These are phyloP conservation scores for Pocillopora grandis DNA, from an alignment of 92 coral and sea anemone species.

Conservation along the genomic window DNA sequence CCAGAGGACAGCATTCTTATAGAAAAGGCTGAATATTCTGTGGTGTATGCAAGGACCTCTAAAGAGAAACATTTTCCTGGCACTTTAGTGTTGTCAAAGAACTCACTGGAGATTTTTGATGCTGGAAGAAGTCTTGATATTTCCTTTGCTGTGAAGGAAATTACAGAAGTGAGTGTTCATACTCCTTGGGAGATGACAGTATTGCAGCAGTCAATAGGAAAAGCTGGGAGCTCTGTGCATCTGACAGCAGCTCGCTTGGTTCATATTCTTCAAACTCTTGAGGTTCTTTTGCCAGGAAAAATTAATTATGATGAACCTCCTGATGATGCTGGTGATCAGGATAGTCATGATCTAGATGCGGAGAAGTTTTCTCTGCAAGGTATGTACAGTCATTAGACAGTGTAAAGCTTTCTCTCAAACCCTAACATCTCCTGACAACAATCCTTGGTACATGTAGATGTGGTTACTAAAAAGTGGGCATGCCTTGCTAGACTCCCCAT, in stretches of 20 bases:
- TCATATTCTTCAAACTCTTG: conserved; percentile 70
- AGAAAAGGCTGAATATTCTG: conserved; percentile 72
- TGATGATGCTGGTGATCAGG: conserved; percentile 20
- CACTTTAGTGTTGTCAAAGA: conserved; percentile 59
- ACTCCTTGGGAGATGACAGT: conserved; percentile 92
- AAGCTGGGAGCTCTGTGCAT: conserved; percentile 72
- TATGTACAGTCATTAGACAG: neutral
- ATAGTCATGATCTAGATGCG: conserved; percentile 37
- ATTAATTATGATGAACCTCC: conserved; percentile 82
- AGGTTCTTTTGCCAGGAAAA: conserved; percentile 71
- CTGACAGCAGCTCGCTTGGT: conserved; percentile 83
- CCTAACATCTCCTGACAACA: too few relatives aligned
- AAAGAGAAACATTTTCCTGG: conserved; percentile 81
- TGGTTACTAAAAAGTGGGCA: too few relatives aligned
- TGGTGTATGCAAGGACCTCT: conserved; percentile 66
- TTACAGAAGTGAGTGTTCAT: conserved; percentile 78
- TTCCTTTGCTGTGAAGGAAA: conserved; percentile 59
- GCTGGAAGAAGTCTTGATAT: conserved; percentile 53
- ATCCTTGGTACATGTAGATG: too few relatives aligned
- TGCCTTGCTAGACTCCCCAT: too few relatives aligned
- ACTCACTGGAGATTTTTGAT: conserved; percentile 63
- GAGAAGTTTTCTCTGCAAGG: conserved; percentile 15
- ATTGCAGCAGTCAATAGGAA: conserved; percentile 69
- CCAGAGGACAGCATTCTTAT: conserved; percentile 47
- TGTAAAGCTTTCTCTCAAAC: neutral